Base-by-base conservation (phyloP, 2,888 invertebrate species). In the Drosophila peninsularis region DNA sequence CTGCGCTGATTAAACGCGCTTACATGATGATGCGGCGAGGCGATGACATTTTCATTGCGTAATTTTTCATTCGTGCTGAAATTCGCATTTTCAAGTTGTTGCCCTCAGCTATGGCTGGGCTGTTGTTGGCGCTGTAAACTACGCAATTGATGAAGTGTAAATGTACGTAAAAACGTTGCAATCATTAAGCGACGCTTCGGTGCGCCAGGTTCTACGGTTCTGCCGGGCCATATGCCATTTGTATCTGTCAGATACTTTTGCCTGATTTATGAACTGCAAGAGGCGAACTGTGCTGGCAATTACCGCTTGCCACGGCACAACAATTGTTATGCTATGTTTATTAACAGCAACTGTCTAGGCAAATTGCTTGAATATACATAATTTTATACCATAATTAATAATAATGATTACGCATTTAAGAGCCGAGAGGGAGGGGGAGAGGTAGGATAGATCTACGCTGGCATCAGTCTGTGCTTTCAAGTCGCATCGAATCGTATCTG, bases 81-180 rank as follows among this genome's bases (percentile, higher is more conserved):
- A 56, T 67, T 67, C 53, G 58, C 49, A 52, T 52, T 45, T 63
- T 37, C 62, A 63, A 58, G 52, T 62, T 77, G 55, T 76, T 74
- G 62, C 61, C 71, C 61, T 67, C 70, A 52, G 55, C n/a, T 7
- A 13, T 55, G 14, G 17, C 11, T 52, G 32, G 45, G 60, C 49
- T 58, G 50, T 30, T 30, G 58, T 47, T 62, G 56, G 49, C 56
- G 53, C 37, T 21, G 45, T 34, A 68, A 88, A 88, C 84, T 80
- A 88, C 88, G 86, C 88, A 86, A 75, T 88, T 83, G 88, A 81
- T 86, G 86, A 76, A 81, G 78, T 80, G 82, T 75, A 78, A 85
- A 80, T 88, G 78, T 80, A 80, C 85, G 80, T 75, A 76, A 84
- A 84, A 85, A 72, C 72, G 80, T 68, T 75, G 82, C 74, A 76